Base-by-base conservation (phyloP, 1,140 invertebrate genomes). In the Papilio dardanus region DNA sequence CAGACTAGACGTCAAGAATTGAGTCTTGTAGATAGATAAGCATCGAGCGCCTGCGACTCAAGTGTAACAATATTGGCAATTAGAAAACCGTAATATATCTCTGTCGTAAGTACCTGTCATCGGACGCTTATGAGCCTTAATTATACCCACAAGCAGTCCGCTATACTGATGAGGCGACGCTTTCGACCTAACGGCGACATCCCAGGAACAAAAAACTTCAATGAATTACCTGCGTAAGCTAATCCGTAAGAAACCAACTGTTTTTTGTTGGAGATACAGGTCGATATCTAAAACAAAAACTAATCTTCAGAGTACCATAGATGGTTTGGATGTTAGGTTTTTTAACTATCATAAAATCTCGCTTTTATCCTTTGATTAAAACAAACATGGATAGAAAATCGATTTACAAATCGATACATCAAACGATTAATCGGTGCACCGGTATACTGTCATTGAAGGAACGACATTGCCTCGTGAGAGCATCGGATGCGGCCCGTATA, bases 1-100 rank as follows among this genome's bases (percentile, higher is more conserved):
- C 6, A 35, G 35, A 69, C 42, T 33, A 40, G 67, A 69, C 67
- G 35, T 69, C 35, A 35, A 68, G 67, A 69, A 40, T 19, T 40
- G 8, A 69, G 4, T 35, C 31, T 33, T 7, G 2, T 14, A 10
- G 19, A 69, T 42, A 40, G 67, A 69, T 69, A 69, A 69, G 19
- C 67, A 40, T 40, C 67, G 33, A 42, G 10, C 21, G 3, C 33
- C 33, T 12, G 28, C 74, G 71, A 71, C 35, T 77, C 73, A 37
- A 69, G 71, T 75, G 74, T 76, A 78, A 80, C 76, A 80, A 82
- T 71, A 80, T 80, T 78, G 69, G 75, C 78, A 78, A 82, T 80
- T 82, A 80, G 78, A 82, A 74, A 80, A 79, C 75, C 50, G 74
- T 71, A 74, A 77, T 80, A 79, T 79, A 80, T 79, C 75, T 80